Conservation (phyloP, 2,797 vertebrate genomes). For the Podarcis lilfordi region DNA sequence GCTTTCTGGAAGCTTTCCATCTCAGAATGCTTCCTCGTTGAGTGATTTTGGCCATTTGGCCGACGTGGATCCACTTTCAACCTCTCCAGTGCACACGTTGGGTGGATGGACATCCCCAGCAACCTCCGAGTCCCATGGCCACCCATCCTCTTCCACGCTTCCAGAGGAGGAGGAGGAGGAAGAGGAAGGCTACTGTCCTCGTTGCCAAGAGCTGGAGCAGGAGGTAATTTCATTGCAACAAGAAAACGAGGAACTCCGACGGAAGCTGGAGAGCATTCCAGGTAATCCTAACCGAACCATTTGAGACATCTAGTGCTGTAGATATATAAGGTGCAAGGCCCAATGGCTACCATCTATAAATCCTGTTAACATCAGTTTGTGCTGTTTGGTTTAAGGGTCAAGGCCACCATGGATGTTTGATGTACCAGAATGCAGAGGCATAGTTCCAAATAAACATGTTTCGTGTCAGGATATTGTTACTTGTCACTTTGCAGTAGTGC, state of each 20-base stretch:
- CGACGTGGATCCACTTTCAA: slow-evolving; percentile 84
- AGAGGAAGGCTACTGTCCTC: slow-evolving; percentile 90
- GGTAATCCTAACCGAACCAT: slow-evolving; percentile 74
- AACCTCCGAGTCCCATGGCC: slow-evolving; percentile 95
- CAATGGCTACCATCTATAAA: background rate
- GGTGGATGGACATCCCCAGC: slow-evolving; percentile 96
- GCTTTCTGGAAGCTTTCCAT: slow-evolving; percentile 86
- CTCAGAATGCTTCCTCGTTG: slow-evolving; percentile 77
- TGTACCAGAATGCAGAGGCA: slow-evolving; percentile 17
- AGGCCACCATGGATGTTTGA: background rate
- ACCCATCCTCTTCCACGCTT: slow-evolving; percentile 95
- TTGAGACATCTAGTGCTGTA: background rate
- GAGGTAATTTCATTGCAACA: slow-evolving; percentile 98
- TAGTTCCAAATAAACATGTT: background rate
- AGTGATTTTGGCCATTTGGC: slow-evolving; percentile 83
- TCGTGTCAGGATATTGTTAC: background rate
- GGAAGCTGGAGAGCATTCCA: slow-evolving; percentile 94
- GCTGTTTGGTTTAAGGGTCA: background rate
- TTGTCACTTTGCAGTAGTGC: background rate
- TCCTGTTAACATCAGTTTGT: background rate
- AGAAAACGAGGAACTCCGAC: slow-evolving; percentile 96
- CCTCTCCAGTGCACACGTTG: slow-evolving; percentile 87
- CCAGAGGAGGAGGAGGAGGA: slow-evolving; percentile 96
- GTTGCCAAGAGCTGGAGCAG: slow-evolving; percentile 96
- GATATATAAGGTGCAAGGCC: background rate